phyloP scores from a whole-genome alignment of 2,113 vertebrate genomes.

The Columba livia region DNA sequence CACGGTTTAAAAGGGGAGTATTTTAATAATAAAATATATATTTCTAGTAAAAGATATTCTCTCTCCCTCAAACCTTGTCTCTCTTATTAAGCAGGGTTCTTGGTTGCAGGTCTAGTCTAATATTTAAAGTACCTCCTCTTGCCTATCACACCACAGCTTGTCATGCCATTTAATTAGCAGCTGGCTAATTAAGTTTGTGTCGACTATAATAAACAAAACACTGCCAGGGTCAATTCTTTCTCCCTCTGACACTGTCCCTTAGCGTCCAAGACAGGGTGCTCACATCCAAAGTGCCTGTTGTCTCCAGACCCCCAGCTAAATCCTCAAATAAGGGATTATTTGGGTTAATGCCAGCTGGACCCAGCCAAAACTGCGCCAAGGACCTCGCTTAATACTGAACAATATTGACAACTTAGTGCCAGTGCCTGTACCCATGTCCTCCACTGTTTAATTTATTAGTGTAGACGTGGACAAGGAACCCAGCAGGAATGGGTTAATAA shows the following conservation, averaged over 20 bases:
- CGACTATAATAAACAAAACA: background rate
- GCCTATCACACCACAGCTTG: background rate
- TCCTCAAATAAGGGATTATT: background rate
- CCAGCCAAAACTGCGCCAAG: background rate
- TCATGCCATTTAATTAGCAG: background rate
- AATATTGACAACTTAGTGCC: background rate
- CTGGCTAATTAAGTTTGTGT: background rate
- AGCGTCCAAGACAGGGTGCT: background rate
- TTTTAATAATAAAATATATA: conserved; percentile 60
- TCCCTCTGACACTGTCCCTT: background rate
- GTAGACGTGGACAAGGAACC: background rate
- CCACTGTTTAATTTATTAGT: background rate
- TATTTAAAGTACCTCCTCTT: background rate
- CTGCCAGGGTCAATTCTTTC: background rate
- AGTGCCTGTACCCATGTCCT: background rate
- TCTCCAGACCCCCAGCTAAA: background rate
- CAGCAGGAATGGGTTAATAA: background rate
- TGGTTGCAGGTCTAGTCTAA: background rate
- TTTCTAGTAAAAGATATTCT: conserved; percentile 29
- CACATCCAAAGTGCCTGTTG: background rate
- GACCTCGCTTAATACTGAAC: background rate
- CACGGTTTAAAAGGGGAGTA: conserved; percentile 19
- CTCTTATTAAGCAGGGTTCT: background rate
- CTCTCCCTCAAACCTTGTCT: conserved; percentile 32
- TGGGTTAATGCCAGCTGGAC: background rate